Evolutionary conservation across 2,888 invertebrate genomes (phyloP).

Genomic region (Crossocerus cetratus): DNA sequence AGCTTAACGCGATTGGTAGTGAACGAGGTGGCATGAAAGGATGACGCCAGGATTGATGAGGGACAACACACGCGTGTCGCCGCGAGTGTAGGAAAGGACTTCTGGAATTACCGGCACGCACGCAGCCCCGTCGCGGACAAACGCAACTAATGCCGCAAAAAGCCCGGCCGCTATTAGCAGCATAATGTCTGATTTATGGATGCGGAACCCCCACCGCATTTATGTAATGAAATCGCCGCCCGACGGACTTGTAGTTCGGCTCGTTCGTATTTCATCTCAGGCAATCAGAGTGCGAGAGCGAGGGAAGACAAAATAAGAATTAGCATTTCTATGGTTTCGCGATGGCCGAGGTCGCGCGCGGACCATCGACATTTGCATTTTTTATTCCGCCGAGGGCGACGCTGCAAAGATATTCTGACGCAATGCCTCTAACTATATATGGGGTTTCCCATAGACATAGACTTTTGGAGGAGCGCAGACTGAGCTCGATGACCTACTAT

Average conservation of each 20-base stretch:
- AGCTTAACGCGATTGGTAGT: not conserved
- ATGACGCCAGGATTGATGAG: conserved; percentile 13
- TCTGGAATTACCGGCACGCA: conserved; percentile 3
- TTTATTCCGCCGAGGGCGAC: too few species aligned
- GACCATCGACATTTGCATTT: too few species aligned
- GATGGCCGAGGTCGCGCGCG: too few species aligned
- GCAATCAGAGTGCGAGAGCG: not conserved
- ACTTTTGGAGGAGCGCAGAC: too few species aligned
- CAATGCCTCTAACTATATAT: too few species aligned
- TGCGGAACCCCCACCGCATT: not conserved
- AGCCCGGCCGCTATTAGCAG: not conserved
- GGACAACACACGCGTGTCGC: not conserved
- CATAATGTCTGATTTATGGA: not conserved
- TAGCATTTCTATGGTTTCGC: conserved; percentile 1
- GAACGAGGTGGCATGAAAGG: conserved; percentile 6
- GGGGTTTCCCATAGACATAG: too few species aligned
- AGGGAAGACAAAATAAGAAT: not conserved
- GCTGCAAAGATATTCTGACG: too few species aligned
- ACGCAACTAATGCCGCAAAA: conserved; percentile 3
- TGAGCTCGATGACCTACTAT: too few species aligned
- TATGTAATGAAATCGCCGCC: not conserved
- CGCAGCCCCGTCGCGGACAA: not conserved
- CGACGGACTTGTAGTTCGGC: not conserved
- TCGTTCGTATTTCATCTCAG: too few species aligned
- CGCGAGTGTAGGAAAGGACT: conserved; percentile 4